These are phyloP conservation scores for Brachylomia viminalis DNA, from an alignment of 2,888 invertebrate species.

Conservation along the genomic window DNA sequence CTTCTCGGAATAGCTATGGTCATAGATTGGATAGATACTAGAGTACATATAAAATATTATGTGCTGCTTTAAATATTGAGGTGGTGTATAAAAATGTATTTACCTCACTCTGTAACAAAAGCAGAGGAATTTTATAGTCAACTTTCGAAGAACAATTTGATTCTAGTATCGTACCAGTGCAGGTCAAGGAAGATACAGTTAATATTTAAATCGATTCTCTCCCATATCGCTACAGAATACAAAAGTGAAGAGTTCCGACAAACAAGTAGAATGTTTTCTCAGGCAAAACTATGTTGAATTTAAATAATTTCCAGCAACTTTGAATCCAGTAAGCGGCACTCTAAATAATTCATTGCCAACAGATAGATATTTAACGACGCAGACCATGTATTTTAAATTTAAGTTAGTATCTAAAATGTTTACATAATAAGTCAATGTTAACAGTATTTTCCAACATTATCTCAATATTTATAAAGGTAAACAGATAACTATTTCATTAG, in stretches of 20 bases:
- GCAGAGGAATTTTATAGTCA: slow-evolving; percentile 47
- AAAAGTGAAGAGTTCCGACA: slow-evolving; percentile 71
- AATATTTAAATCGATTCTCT: slow-evolving; percentile 81
- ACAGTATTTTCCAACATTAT: slow-evolving; percentile 19
- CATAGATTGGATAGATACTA: slow-evolving; percentile 7
- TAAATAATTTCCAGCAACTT: slow-evolving; percentile 60
- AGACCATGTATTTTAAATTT: slow-evolving; percentile 36
- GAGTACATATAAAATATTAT: slow-evolving; percentile 25
- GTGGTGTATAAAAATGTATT: slow-evolving; percentile 41
- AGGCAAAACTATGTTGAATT: slow-evolving; percentile 64
- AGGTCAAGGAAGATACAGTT: slow-evolving; percentile 76
- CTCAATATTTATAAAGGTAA: slow-evolving; percentile 23
- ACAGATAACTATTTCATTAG: slow-evolving; percentile 31
- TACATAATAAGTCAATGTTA: slow-evolving; percentile 21
- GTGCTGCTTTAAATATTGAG: slow-evolving; percentile 20
- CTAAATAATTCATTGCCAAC: slow-evolving; percentile 59
- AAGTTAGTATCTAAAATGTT: slow-evolving; percentile 34
- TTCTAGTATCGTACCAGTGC: slow-evolving; percentile 78
- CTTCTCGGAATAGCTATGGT: slow-evolving; percentile 19
- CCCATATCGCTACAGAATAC: slow-evolving; percentile 73
- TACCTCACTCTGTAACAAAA: slow-evolving; percentile 75
- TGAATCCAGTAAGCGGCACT: slow-evolving; percentile 48
- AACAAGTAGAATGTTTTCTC: slow-evolving; percentile 57
- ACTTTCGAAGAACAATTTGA: slow-evolving; percentile 73
- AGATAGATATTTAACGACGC: slow-evolving; percentile 45